Evolutionary conservation across 2,797 vertebrate species (phyloP), one percentile per base, ranked within the genome.

Genomic region (Periparus ater): DNA sequence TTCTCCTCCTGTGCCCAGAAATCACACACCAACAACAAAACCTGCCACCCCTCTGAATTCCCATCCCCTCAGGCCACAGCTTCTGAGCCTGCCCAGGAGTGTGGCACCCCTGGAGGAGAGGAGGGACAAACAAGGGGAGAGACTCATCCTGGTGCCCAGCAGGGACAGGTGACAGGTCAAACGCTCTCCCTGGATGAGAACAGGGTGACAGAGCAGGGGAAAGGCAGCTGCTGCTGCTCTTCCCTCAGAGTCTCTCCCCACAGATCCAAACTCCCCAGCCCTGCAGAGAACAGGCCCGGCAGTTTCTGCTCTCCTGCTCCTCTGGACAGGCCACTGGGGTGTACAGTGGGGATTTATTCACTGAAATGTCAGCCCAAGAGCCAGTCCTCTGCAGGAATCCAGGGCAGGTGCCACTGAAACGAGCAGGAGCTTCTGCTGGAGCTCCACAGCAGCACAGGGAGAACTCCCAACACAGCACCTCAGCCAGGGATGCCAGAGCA

Each of bases 381-480:
- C n/a, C 13, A 7, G 6, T 21, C n/a, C 25, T 15, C 36, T 63
- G 47, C 26, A 91, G 44, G 26, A 73, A 62, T 16, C 20, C 89
- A 79, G 48, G 2, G 47, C 1, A 67, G 92, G 34, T 71, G 73
- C 71, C 38, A 61, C 8, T 32, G 55, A 74, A 87, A 84, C 1
- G 16, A 50, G 42, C 82, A 36, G 1, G 29, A 73, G 23, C 30
- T 91, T 20, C 74, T 65, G 38, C 48, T 68, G 57, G 25, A 79
- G 42, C 9, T 67, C 5, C 50, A 66, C 6, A 9, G 3, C 25
- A 36, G 53, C 48, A 71, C 11, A 34, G 3, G 4, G 4, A 22
- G 67, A 53, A 29, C 21, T 2, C n/a, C 17, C 44, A 77, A 17
- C 5, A 9, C 20, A 44, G 20, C n/a, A 10, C 0, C 1, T 4